These are phyloP conservation scores for Rhinoderma darwinii DNA, from an alignment of 2,113 vertebrate species.

Conservation along the genomic window DNA sequence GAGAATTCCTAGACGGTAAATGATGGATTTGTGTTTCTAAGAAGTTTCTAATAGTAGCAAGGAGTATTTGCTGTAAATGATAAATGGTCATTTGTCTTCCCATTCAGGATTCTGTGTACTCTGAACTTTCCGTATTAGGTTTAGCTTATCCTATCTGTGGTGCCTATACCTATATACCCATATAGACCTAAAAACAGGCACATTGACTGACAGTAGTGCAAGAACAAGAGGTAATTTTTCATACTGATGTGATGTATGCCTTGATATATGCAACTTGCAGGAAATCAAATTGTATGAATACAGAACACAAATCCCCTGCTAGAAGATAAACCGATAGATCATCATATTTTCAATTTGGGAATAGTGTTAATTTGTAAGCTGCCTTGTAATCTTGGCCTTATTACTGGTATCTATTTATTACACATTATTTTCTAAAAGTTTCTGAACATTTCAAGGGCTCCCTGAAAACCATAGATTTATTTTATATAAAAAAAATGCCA, in stretches of 20 bases:
- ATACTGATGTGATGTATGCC: too few relatives aligned
- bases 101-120: background rate
- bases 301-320: background rate
- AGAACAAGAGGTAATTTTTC: background rate
- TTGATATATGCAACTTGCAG: background rate
- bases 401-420: background rate
- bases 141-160: background rate
- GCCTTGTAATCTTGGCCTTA: background rate
- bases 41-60: background rate
- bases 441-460: background rate
- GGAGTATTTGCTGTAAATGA: background rate
- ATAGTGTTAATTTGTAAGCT: background rate
- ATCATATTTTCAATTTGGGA: background rate
- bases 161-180: too few relatives aligned
- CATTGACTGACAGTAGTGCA: background rate
- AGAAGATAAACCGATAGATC: background rate
- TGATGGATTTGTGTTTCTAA: too few relatives aligned
- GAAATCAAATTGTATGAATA: background rate
- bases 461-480: background rate
- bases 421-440: background rate
- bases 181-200: background rate
- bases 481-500: background rate
- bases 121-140: background rate
- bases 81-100: background rate
- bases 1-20: too few relatives aligned